Evolutionary conservation across 2,888 invertebrate species (phyloP).

Genomic region (Lobophora halterata): DNA sequence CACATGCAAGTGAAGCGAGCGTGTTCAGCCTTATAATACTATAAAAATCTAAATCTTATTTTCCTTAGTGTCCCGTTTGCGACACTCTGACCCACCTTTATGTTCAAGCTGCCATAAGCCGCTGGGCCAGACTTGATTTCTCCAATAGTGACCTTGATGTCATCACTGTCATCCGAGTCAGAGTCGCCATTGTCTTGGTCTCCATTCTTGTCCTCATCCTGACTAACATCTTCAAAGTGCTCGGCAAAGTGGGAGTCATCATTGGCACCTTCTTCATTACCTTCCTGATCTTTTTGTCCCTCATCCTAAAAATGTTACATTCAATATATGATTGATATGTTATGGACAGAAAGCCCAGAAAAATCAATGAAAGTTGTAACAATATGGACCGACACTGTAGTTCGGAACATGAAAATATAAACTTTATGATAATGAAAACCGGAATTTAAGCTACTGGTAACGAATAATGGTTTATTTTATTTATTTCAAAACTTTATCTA

Average conservation of each 20-base stretch:
- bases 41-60: no score
- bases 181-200: slow-evolving; percentile 81
- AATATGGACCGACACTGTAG: no score
- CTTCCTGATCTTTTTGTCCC: slow-evolving; percentile 69
- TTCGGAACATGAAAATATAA: no score
- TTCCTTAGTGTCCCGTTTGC: no score
- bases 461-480: no score
- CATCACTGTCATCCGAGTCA: slow-evolving; percentile 88
- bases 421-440: no score
- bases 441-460: no score
- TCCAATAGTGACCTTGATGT: slow-evolving; percentile 96
- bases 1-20: no score
- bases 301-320: slow-evolving; percentile 42
- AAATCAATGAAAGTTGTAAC: slow-evolving; percentile 10
- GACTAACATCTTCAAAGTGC: slow-evolving; percentile 70
- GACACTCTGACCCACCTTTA: slow-evolving; percentile 84
- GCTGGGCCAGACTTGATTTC: slow-evolving; percentile 89
- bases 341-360: slow-evolving; percentile 13
- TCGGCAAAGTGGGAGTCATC: slow-evolving; percentile 76
- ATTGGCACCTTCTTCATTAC: slow-evolving; percentile 67
- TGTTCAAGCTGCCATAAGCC: slow-evolving; percentile 86
- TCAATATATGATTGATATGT: no score
- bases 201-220: slow-evolving; percentile 64
- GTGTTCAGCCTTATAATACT: no score
- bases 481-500: no score